Base-by-base conservation (phyloP, 23 tunicate species). In the Ciona savignyi region DNA sequence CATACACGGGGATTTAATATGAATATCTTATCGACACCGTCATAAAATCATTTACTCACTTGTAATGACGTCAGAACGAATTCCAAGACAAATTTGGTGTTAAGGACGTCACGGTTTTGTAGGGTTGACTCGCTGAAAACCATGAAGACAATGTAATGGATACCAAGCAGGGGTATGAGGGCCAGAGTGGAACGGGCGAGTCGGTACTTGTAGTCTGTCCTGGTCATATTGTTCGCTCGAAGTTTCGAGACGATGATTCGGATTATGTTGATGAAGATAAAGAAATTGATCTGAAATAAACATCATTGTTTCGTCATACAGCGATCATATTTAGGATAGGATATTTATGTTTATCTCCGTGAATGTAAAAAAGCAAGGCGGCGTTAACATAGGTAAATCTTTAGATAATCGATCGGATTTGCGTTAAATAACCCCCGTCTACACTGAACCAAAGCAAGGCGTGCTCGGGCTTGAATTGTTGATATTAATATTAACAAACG, bases 101-200 rank as follows among this genome's bases (percentile, higher is more conserved):
- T 42, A 6, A 15, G 9, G 56, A 48, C 2, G 35, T 66, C 25
- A 62, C 60, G 0, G 32, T 31, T 42, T 42, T 9, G 11, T 42
- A 42, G n/a, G n/a, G n/a, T 15, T 0, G 77, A 79, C 15, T 82
- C 84, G 4, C 70, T 72, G 60, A 88, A 42, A 27, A 63, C 74
- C 67, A 85, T 70, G 31, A 91, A 91, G 0, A 91, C 86, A 22
- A 91, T 76, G 85, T 95, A 95, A 77, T 95, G 99, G 28, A 95
- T 95, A 23, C 99, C 99, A 23, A 95, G 81, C 0, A 95, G 74
- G 2, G 99, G 99, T 32, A 95, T 95, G 0, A 95, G 78, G 33
- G 99, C 99, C 19, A 95, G 85, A 25, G 95, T 95, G 0, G 99
- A 90, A 33, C 85, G 79, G 1, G 95, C 93, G 1, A 94, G 86